These are phyloP conservation scores for Lordiphosa clarofinis DNA, from an alignment of 1,140 invertebrate genomes.

Conservation along the genomic window DNA sequence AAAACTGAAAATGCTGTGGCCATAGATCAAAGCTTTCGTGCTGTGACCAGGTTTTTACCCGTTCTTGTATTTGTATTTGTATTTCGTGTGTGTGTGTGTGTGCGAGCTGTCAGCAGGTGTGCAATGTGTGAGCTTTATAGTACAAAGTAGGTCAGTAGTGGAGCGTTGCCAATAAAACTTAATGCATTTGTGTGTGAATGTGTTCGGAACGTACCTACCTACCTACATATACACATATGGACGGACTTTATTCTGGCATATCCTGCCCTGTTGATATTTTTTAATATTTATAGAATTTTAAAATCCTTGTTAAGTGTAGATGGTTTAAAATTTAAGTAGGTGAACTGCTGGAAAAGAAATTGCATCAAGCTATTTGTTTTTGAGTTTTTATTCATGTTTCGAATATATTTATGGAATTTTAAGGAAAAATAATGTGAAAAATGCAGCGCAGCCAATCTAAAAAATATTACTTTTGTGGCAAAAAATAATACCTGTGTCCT, in stretches of 20 bases:
- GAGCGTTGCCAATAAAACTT: constrained; percentile 72
- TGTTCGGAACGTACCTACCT: constrained; percentile 1
- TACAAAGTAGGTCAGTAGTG: constrained; percentile 70
- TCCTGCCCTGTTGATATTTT: constrained; percentile 71
- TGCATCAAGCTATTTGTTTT: constrained; percentile 15
- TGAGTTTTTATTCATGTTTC: no score
- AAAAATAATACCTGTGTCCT: no score
- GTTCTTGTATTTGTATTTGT: constrained; percentile 21
- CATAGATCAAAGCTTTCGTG: constrained; percentile 67
- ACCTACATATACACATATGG: constrained; percentile 7
- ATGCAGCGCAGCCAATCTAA: no score
- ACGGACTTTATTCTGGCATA: constrained; percentile 23
- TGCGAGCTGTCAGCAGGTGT: constrained; percentile 58
- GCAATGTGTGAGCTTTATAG: constrained; percentile 22
- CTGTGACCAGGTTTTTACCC: constrained; percentile 39
- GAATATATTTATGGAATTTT: no score
- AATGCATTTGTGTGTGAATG: constrained; percentile 54
- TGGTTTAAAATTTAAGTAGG: constrained; percentile 57
- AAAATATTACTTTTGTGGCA: no score
- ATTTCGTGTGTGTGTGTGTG: constrained; percentile 18
- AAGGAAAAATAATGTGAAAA: no score
- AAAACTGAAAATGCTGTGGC: constrained; percentile 35
- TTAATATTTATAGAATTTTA: constrained; percentile 77
- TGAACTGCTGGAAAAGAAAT: constrained; percentile 20
- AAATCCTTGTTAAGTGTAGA: constrained; percentile 60